Conservation (phyloP, 2,888 invertebrate species). For the Phania funesta region DNA sequence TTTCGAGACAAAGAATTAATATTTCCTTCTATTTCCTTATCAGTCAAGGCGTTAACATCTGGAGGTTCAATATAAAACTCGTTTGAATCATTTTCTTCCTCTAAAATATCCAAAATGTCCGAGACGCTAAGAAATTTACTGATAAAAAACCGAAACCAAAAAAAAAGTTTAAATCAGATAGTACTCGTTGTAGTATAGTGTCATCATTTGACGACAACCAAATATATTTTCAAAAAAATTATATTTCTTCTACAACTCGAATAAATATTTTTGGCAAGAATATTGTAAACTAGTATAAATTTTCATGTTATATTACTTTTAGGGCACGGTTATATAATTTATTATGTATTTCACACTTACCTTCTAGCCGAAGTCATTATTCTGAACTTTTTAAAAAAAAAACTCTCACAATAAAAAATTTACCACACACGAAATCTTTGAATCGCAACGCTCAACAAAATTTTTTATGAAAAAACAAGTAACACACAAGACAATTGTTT, state of each 20-base stretch:
- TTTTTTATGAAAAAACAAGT: too few species aligned
- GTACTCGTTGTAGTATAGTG: not conserved
- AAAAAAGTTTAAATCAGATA: not conserved
- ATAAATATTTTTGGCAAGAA: not conserved
- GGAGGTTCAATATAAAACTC: too few species aligned
- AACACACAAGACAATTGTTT: too few species aligned
- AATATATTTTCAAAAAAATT: too few species aligned
- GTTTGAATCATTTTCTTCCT: not conserved
- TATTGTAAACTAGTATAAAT: not conserved
- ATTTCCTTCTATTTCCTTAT: not conserved
- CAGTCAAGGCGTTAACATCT: not conserved
- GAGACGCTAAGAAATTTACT: not conserved
- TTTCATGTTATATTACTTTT: too few species aligned
- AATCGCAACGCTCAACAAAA: too few species aligned
- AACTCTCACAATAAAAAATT: too few species aligned
- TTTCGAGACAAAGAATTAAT: conserved; percentile 4
- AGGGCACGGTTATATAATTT: too few species aligned
- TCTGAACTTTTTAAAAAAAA: too few species aligned
- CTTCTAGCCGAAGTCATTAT: too few species aligned
- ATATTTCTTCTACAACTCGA: not conserved
- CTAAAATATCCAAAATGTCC: not conserved
- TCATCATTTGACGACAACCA: not conserved
- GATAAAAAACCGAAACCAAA: not conserved
- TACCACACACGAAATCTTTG: too few species aligned
- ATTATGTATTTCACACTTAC: too few species aligned